phyloP scores from a whole-genome alignment of 2,113 vertebrate genomes.

The Phalacrocorax pelagicus region DNA sequence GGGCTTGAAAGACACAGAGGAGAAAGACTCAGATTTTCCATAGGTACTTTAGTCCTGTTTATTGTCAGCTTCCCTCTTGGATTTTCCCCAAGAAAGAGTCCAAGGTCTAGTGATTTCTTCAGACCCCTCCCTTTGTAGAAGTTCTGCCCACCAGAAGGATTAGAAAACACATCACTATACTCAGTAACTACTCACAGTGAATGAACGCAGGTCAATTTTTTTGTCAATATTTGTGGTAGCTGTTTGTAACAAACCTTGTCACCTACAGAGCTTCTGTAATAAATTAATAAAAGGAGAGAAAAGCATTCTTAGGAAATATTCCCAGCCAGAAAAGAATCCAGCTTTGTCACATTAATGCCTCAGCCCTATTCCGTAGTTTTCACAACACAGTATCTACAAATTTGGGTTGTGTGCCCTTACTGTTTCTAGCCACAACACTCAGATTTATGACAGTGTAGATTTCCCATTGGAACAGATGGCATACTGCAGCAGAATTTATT shows the following conservation, averaged over 20 bases:
- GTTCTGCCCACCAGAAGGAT: background rate
- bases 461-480: constrained; percentile 31
- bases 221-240: background rate
- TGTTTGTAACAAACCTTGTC: background rate
- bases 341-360: background rate
- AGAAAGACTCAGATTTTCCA: background rate
- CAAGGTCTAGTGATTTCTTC: background rate
- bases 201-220: background rate
- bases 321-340: background rate
- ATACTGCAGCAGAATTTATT: constrained; percentile 24
- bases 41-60: background rate
- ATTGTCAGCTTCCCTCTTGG: background rate
- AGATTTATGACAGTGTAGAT: constrained; percentile 6
- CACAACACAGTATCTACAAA: background rate
- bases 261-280: background rate
- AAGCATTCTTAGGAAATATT: background rate
- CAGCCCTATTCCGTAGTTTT: background rate
- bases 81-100: background rate
- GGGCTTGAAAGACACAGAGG: background rate
- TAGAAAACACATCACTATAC: background rate
- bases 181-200: background rate
- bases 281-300: background rate
- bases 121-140: background rate
- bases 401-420: background rate
- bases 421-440: constrained; percentile 36